Conservation (phyloP, 2,888 invertebrate species). For the Gymnosoma rotundatum region DNA sequence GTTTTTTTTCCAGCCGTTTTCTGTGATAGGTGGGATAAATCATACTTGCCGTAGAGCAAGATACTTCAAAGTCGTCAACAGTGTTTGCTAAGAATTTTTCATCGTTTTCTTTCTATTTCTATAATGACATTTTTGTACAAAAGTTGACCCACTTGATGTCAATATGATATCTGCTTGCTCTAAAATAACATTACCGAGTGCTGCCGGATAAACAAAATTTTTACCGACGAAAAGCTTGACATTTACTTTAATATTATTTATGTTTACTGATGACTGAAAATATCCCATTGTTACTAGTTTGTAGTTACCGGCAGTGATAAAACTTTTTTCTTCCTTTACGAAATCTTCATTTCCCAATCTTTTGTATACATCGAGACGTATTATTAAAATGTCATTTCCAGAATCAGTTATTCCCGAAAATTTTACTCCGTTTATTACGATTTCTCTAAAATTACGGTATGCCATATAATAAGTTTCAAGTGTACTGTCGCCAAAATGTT, state of each 20-base stretch:
- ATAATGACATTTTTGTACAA: background rate
- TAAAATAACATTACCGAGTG: background rate
- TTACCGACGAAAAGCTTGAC: background rate
- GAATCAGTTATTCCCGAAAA: background rate
- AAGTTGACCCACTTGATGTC: background rate
- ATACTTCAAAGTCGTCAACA: background rate
- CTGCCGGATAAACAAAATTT: background rate
- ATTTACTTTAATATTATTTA: background rate
- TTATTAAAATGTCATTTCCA: slow-evolving; percentile 7
- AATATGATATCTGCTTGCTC: background rate
- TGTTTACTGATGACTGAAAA: background rate
- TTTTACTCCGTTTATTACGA: background rate
- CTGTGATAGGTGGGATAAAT: background rate
- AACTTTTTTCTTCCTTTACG: background rate
- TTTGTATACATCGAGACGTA: background rate
- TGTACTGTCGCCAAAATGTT: background rate
- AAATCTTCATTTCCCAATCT: background rate
- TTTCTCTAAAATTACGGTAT: background rate
- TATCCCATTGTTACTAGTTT: background rate
- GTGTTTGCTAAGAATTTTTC: background rate
- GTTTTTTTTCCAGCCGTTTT: background rate
- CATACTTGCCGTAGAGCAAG: background rate
- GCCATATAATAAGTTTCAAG: background rate
- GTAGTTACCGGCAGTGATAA: background rate
- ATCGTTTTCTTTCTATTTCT: background rate